Conservation (phyloP, 2,888 invertebrate genomes). For the Oeneis ivallda region DNA sequence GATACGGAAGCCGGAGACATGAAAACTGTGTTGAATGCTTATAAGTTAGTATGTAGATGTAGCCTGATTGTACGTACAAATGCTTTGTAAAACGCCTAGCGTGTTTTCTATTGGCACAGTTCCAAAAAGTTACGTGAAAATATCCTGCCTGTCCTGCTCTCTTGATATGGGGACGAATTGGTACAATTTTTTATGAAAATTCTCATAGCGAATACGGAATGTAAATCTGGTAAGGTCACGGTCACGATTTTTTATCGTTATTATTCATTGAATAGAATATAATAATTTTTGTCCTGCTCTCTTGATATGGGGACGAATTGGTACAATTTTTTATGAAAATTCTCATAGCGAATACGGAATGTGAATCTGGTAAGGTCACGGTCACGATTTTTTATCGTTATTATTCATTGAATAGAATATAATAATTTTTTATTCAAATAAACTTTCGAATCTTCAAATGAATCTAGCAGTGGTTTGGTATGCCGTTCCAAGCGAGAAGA, state of each 20-base stretch:
- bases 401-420: too few relatives aligned
- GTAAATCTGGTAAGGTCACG: not conserved
- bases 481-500: too few relatives aligned
- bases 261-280: not conserved
- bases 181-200: not conserved
- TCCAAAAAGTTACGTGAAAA: conserved; percentile 13
- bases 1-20: conserved; percentile 47
- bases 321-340: not conserved
- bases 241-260: not conserved
- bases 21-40: conserved; percentile 26
- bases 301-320: not conserved
- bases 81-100: conserved; percentile 4
- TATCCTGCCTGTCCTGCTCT: not conserved
- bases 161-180: not conserved
- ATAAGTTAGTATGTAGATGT: conserved; percentile 33
- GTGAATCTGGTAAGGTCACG: not conserved
- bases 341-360: not conserved
- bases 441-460: too few relatives aligned
- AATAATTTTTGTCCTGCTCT: not conserved
- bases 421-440: too few relatives aligned
- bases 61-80: conserved; percentile 14
- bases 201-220: not conserved
- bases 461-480: too few relatives aligned
- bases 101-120: conserved; percentile 18
- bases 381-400: not conserved